Base-by-base conservation (phyloP, 2,888 invertebrate genomes). In the Melinopterus prodromus region DNA sequence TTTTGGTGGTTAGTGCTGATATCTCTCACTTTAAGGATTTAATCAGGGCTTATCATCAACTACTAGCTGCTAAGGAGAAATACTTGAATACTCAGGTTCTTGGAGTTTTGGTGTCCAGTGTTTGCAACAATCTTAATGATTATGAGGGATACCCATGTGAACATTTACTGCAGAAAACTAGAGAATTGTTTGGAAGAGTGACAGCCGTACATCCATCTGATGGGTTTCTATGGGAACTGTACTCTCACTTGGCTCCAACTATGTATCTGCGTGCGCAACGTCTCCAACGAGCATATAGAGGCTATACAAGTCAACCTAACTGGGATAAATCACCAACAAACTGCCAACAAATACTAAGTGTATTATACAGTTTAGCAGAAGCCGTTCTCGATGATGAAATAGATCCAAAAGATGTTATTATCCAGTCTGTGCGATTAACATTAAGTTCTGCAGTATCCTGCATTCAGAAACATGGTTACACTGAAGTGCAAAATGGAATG, bases 1-100 rank as follows among this genome's bases (percentile, higher is more conserved):
- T 96, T 79, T 92, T 99, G 89, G 90, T 96, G 36, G 95, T 98
- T 36, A 96, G 96, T 85, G 93, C 95, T 83, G 98, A 98, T 87
- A 94, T 96, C 14, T 95, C 94, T 0, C 94, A 96, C 87, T 96
- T 97, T 88, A 93, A 94, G 78, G 97, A 98, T 88, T 95, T 95
- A 3, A 93, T 99, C 80, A 93, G 94, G 81, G 95, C 97, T 0
- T 96, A 96, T 86, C 95, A 97, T 88, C 93, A 97, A 26, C 89
- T 99, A 75, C 90, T 98, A 53, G 98, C 99, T 87, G 89, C 99
- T n/a, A 94, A 93, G 88, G 93, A 93, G 78, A 94, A 95, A 86
- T 96, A 95, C 87, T 90, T 94, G 0, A 98, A 98, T 86, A 87
- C 92, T 0, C 93, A 95, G 88, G 93, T 98, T 26, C 90, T 98